phyloP scores from a whole-genome alignment of 2,888 invertebrate species.

The Macropis europaea region DNA sequence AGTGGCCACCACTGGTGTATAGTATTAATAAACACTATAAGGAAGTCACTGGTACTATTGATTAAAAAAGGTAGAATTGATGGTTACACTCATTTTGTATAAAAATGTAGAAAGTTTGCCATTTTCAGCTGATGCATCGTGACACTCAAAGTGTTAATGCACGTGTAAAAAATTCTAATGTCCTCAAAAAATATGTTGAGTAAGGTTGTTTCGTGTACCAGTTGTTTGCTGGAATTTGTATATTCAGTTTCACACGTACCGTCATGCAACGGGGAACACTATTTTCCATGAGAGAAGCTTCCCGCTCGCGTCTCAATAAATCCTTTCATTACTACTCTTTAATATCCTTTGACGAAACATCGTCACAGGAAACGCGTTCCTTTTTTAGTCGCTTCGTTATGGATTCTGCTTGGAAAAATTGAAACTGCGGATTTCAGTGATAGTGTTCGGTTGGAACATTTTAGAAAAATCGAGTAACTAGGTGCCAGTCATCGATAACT shows the following conservation, averaged over 20 bases:
- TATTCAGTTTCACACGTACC: neutral
- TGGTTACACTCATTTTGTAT: no score
- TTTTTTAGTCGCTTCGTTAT: neutral
- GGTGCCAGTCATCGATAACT: neutral
- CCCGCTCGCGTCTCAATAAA: neutral
- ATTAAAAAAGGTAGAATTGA: no score
- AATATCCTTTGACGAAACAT: neutral
- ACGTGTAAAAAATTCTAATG: no score
- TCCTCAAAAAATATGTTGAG: no score
- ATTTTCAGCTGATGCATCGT: no score
- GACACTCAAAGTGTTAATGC: no score
- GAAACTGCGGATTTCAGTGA: constrained; percentile 2
- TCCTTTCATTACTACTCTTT: neutral
- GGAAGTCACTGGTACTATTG: no score
- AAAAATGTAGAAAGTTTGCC: no score
- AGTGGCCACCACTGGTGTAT: no score
- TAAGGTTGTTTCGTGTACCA: neutral
- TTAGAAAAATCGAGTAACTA: neutral
- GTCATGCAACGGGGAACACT: no score
- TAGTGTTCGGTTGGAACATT: neutral
- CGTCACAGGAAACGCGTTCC: neutral
- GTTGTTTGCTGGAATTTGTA: neutral
- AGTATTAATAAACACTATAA: no score
- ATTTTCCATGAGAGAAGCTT: no score
- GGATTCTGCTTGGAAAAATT: neutral